phyloP scores from a whole-genome alignment of 2,888 invertebrate genomes.

The Gymnocheta viridis region DNA sequence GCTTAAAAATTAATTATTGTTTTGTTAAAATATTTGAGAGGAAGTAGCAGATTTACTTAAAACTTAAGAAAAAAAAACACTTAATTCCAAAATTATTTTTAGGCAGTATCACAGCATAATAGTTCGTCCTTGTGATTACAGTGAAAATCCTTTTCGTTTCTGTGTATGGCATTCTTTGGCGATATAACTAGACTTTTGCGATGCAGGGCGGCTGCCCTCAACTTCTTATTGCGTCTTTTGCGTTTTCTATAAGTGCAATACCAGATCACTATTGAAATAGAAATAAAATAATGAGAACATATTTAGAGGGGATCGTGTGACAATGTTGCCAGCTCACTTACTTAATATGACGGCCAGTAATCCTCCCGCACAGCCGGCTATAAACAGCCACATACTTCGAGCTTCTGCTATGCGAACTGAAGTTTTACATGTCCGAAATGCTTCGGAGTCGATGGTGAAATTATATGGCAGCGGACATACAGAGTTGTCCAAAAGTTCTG shows the following conservation, averaged over 20 bases:
- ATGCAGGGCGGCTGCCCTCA: constrained; percentile 71
- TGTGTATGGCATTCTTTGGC: constrained; percentile 76
- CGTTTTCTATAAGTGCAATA: constrained; percentile 75
- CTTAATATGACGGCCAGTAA: constrained; percentile 74
- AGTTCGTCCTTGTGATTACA: constrained; percentile 72
- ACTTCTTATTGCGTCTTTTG: constrained; percentile 73
- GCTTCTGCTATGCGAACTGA: constrained; percentile 74
- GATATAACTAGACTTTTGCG: constrained; percentile 78
- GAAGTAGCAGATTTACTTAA: neutral
- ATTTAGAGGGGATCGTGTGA: too few species aligned
- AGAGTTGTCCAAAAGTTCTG: constrained; percentile 74
- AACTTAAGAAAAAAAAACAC: neutral
- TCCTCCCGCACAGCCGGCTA: constrained; percentile 75
- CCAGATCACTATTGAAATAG: constrained; percentile 72
- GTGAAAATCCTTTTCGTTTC: constrained; percentile 65
- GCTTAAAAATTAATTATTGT: constrained; percentile 13
- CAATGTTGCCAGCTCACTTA: constrained; percentile 66
- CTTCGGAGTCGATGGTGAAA: constrained; percentile 76
- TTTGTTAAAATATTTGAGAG: constrained; percentile 39
- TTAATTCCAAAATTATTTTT: constrained; percentile 18
- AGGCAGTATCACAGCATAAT: constrained; percentile 78
- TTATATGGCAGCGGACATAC: constrained; percentile 79
- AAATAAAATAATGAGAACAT: neutral
- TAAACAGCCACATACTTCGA: constrained; percentile 76
- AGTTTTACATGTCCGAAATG: constrained; percentile 75